These are phyloP conservation scores for Paralichthys olivaceus DNA, from an alignment of 2,113 vertebrate species.

Conservation along the genomic window DNA sequence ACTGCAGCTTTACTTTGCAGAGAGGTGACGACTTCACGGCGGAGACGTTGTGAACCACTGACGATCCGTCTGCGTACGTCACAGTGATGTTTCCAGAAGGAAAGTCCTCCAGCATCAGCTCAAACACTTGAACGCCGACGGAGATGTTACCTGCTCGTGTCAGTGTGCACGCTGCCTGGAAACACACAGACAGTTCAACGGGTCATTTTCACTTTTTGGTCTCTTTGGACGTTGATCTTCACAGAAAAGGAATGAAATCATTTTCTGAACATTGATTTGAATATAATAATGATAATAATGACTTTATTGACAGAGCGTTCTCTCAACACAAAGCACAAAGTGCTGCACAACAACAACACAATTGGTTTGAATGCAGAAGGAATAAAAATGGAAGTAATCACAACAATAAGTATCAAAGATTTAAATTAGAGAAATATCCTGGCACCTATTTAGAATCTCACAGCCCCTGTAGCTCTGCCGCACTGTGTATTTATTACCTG, in stretches of 20 bases:
- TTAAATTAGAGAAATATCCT: no score
- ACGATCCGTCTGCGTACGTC: conserved; percentile 49
- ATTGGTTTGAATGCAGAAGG: no score
- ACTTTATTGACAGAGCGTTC: no score
- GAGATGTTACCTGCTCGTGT: neutral
- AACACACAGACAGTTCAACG: neutral
- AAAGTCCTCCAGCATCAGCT: conserved; percentile 74
- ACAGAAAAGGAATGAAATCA: no score
- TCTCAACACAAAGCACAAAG: no score
- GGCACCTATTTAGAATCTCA: no score
- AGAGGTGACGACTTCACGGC: conserved; percentile 22
- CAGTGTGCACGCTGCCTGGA: conserved; percentile 65
- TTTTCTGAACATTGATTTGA: no score
- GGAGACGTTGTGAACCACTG: fast-evolving
- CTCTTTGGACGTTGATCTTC: neutral
- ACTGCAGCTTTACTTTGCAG: conserved; percentile 74
- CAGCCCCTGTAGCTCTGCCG: no score
- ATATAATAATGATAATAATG: no score
- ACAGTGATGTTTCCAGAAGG: conserved; percentile 57
- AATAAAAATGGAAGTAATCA: no score
- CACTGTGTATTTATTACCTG: neutral
- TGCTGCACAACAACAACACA: no score
- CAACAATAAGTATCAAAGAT: no score
- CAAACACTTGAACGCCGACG: conserved; percentile 68
- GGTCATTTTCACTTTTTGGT: neutral